Evolutionary conservation across 2,113 vertebrate genomes (phyloP).

Genomic region (Ranitomeya variabilis): DNA sequence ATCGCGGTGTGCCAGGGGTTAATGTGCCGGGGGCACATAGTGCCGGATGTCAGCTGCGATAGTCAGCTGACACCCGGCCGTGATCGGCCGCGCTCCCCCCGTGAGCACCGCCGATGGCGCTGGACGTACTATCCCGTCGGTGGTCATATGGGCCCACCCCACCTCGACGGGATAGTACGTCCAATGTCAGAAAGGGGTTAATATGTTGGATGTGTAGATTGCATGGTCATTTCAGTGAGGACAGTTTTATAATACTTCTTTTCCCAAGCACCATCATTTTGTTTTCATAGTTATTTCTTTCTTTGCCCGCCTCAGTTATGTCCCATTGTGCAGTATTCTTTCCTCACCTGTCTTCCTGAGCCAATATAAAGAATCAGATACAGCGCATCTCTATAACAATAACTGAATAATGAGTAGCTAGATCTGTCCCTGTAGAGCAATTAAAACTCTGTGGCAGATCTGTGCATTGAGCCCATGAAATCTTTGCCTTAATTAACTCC

Average conservation of each 20-base stretch:
- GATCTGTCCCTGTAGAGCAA: slow-evolving; percentile 57
- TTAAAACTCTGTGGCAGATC: slow-evolving; percentile 55
- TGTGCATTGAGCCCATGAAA: slow-evolving; percentile 54
- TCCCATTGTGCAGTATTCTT: slow-evolving; percentile 40
- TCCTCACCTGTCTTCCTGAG: slow-evolving; percentile 53
- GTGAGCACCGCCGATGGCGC: too few relatives aligned
- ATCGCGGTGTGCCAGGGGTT: too few relatives aligned
- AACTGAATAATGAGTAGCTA: slow-evolving; percentile 57
- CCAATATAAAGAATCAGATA: slow-evolving; percentile 52
- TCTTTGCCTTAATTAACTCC: slow-evolving; percentile 58
- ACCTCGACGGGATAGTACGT: too few relatives aligned
- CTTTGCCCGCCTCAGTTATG: neutral
- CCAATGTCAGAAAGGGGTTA: too few relatives aligned
- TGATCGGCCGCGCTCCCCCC: too few relatives aligned
- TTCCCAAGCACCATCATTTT: neutral
- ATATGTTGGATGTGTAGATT: too few relatives aligned
- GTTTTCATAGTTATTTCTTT: slow-evolving; percentile 27
- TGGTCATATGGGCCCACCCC: too few relatives aligned
- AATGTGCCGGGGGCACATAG: too few relatives aligned
- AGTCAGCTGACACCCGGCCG: too few relatives aligned
- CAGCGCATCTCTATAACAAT: slow-evolving; percentile 55
- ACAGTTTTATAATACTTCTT: neutral
- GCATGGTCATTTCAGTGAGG: too few relatives aligned
- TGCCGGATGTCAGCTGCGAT: too few relatives aligned
- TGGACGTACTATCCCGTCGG: too few relatives aligned